A percentile compares a stretch with the other conserved stretches of the same genome.
Conservation (phyloP, 2,113 vertebrate genomes). For the Melanerpes formicivorus region DNA sequence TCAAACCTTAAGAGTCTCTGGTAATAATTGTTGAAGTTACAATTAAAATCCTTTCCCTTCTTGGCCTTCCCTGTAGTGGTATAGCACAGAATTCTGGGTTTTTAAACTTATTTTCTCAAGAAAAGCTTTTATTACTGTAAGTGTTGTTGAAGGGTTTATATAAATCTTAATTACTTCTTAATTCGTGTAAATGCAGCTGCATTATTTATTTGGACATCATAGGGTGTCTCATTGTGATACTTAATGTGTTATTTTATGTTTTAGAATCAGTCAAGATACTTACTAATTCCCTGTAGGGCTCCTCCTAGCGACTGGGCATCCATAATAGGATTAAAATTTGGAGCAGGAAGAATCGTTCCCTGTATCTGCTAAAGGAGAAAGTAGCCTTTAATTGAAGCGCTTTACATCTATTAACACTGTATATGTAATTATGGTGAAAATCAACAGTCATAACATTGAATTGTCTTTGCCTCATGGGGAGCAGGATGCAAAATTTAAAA, state of each 20-base stretch:
- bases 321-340: conserved; percentile 75
- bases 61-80: neutral
- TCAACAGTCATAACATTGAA: neutral
- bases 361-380: conserved; percentile 64
- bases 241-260: no score
- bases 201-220: neutral
- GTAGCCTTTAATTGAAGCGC: neutral
- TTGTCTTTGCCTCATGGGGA: neutral
- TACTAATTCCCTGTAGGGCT: conserved; percentile 80
- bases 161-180: neutral
- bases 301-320: conserved; percentile 77
- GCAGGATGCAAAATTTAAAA: neutral
- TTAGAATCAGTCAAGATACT: conserved; percentile 2
- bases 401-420: neutral
- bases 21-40: neutral
- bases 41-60: neutral
- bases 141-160: neutral
- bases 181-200: neutral
- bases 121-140: neutral
- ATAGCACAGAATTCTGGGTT: neutral
- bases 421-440: neutral
- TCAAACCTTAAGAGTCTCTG: neutral
- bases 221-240: neutral
- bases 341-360: conserved; percentile 77
- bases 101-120: neutral